These are phyloP conservation scores for Phodopus roborovskii DNA, from an alignment of 2,113 vertebrate genomes.

Conservation along the genomic window DNA sequence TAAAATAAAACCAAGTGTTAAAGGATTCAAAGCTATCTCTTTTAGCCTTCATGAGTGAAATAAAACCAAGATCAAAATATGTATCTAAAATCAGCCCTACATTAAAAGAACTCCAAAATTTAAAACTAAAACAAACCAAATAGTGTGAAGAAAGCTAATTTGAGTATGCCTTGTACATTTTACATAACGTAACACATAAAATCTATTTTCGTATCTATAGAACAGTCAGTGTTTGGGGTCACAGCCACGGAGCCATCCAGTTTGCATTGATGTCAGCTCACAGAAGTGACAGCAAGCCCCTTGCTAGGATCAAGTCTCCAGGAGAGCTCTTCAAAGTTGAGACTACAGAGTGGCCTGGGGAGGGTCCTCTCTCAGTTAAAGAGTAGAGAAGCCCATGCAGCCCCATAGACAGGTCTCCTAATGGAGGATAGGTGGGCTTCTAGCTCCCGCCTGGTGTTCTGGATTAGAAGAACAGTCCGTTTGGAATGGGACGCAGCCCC, in stretches of 20 bases:
- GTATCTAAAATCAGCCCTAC: background rate
- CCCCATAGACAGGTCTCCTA: background rate
- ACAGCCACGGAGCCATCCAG: too few species aligned
- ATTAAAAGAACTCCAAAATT: background rate
- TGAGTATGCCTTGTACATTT: background rate
- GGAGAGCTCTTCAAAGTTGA: background rate
- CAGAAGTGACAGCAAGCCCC: accelerated
- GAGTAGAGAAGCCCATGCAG: background rate
- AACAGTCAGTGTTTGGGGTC: background rate
- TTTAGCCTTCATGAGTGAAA: background rate
- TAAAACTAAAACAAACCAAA: background rate
- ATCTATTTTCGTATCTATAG: background rate
- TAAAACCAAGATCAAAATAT: conserved; percentile 4
- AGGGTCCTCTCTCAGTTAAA: background rate
- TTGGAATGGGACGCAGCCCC: accelerated
- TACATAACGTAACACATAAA: background rate
- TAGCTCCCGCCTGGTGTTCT: accelerated
- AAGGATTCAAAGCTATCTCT: background rate
- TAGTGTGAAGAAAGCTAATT: background rate
- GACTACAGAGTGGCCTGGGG: accelerated
- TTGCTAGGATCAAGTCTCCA: accelerated
- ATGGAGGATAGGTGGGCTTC: background rate
- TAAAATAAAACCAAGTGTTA: background rate
- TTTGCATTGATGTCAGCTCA: background rate
- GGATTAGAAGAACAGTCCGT: background rate